Evolutionary conservation across 1,140 invertebrate genomes (phyloP).

Genomic region (Scaptomyza hsui): DNA sequence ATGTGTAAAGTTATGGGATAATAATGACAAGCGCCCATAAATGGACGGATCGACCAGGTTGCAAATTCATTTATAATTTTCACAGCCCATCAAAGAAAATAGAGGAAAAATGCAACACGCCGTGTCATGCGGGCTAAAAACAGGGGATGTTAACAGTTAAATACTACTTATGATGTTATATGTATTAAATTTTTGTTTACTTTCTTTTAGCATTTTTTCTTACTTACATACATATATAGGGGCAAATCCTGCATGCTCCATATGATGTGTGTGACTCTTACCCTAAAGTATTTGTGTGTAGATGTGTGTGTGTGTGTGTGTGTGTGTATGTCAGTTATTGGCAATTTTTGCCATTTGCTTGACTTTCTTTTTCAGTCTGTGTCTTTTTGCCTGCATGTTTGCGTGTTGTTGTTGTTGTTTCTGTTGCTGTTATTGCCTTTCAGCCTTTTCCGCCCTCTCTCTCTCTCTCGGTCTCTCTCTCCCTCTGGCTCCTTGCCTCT

Average conservation of each 20-base stretch:
- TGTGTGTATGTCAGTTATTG: constrained; percentile 28
- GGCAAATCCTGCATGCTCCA: constrained; percentile 31
- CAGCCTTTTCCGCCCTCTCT: constrained; percentile 11
- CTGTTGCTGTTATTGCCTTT: constrained; percentile 21
- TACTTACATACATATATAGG: constrained; percentile 28
- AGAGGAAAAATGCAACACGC: not conserved
- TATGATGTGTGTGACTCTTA: constrained; percentile 16
- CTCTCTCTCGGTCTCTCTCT: too few relatives aligned
- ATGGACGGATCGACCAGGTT: constrained; percentile 25
- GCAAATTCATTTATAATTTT: constrained; percentile 16
- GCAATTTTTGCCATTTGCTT: constrained; percentile 45
- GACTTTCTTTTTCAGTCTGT: constrained; percentile 57
- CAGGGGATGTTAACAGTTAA: constrained; percentile 23
- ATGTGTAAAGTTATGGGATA: constrained; percentile 7
- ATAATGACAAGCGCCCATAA: constrained; percentile 27
- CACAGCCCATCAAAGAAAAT: not conserved
- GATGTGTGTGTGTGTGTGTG: constrained; percentile 5
- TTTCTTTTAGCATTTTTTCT: not conserved
- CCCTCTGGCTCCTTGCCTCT: constrained; percentile 28
- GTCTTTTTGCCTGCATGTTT: not conserved
- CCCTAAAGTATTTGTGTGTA: not conserved
- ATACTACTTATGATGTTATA: not conserved
- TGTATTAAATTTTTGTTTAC: not conserved
- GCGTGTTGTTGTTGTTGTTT: too few relatives aligned
- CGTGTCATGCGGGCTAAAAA: constrained; percentile 26